A percentile compares a stretch with the other conserved stretches of the same genome.
Conservation (phyloP, 1,140 invertebrate genomes). For the Littorina saxatilis region DNA sequence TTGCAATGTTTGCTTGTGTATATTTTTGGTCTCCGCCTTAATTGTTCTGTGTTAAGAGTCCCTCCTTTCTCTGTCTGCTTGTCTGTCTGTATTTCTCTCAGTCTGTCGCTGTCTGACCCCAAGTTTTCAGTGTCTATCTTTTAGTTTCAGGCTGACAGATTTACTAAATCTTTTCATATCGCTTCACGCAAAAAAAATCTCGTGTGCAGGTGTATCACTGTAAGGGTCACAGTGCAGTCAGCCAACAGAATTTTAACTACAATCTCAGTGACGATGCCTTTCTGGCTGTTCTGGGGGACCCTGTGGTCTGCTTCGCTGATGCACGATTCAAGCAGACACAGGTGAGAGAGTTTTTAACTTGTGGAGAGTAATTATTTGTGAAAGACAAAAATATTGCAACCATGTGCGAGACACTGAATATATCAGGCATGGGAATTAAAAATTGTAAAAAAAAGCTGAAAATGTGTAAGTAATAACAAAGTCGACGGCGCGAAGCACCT, state of each 20-base stretch:
- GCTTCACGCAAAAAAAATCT: background rate
- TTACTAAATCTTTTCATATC: background rate
- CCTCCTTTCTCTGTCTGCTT: too few species aligned
- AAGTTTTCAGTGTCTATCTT: background rate
- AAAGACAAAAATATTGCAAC: too few species aligned
- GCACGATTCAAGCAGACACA: constrained; percentile 62
- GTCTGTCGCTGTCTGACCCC: too few species aligned
- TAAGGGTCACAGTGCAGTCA: constrained; percentile 41
- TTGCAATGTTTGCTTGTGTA: too few species aligned
- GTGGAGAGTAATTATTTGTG: constrained; percentile 10
- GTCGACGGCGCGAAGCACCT: too few species aligned
- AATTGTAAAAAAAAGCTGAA: too few species aligned
- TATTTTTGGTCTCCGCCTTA: background rate
- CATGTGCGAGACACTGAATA: too few species aligned
- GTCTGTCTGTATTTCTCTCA: too few species aligned
- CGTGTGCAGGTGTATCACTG: constrained; percentile 62
- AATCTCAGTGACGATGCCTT: constrained; percentile 46
- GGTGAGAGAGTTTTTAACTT: constrained; percentile 39
- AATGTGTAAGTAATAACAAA: too few species aligned
- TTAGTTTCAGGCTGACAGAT: background rate
- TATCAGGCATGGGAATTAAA: too few species aligned
- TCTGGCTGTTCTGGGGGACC: constrained; percentile 64
- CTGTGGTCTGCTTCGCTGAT: constrained; percentile 64
- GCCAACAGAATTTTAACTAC: constrained; percentile 50
- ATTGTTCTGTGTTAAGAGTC: background rate